Evolutionary conservation across 2,113 vertebrate genomes (phyloP).

Genomic region (Zingel zingel): DNA sequence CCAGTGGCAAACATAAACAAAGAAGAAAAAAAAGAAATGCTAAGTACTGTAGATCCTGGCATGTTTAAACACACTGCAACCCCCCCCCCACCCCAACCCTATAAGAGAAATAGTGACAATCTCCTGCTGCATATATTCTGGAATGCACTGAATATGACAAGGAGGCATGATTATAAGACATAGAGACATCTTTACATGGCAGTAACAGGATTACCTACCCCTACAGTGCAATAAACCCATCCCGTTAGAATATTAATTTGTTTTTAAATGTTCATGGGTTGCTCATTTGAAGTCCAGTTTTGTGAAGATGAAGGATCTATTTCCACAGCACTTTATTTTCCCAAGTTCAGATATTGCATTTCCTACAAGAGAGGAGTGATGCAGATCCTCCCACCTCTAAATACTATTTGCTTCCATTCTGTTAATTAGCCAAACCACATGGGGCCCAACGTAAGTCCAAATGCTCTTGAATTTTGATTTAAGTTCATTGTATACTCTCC

Average conservation of each 20-base stretch:
- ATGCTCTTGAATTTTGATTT: conserved; percentile 70
- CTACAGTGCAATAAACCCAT: conserved; percentile 25
- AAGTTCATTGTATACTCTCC: conserved; percentile 64
- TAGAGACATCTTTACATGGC: conserved; percentile 52
- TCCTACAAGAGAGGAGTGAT: conserved; percentile 37
- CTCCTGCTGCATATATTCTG: conserved; percentile 20
- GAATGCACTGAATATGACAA: conserved; percentile 39
- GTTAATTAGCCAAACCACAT: conserved; percentile 76
- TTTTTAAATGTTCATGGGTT: neutral
- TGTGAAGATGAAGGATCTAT: conserved; percentile 18
- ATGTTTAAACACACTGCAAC: conserved; percentile 47
- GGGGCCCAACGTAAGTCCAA: conserved; percentile 74
- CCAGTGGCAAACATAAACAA: conserved; percentile 80
- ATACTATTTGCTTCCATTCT: conserved; percentile 64
- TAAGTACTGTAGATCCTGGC: conserved; percentile 67
- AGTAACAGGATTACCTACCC: conserved; percentile 63
- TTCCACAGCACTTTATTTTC: conserved; percentile 48
- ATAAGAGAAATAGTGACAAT: conserved; percentile 42
- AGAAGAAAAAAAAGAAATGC: conserved; percentile 58
- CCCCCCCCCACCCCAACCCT: conserved; percentile 23
- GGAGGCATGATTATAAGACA: conserved; percentile 17
- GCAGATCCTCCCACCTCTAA: conserved; percentile 62
- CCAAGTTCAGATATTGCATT: conserved; percentile 47
- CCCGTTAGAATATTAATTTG: conserved; percentile 20
- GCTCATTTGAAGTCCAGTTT: conserved; percentile 41